Evolutionary conservation across 2,888 invertebrate genomes (phyloP), one percentile per base, ranked within the genome.

Genomic region (Tholera decimalis): DNA sequence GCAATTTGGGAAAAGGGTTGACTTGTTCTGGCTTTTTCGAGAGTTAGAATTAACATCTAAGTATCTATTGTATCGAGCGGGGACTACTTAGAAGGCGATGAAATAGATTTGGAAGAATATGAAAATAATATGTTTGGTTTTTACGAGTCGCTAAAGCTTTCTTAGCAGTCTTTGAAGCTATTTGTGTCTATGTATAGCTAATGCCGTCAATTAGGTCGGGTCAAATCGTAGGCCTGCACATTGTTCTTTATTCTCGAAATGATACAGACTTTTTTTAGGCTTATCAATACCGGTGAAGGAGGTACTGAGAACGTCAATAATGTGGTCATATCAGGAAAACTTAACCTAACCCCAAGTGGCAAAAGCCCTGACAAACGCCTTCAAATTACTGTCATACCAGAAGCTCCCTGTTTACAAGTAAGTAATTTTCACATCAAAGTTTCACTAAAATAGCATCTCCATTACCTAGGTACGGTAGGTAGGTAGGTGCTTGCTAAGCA

Each of bases 381-480:
- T 57, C 96, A 97, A 77, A 97, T 98, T 61, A 96, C 96, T 73
- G 96, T 99, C 55, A 96, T 98, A 49, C 97, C 98, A 15, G 96
- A 97, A 76, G 97, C 98, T 71, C 98, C 99, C 0, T 97, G 97
- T 84, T 94, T 99, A 84, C 97, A 98, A 96, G 98, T 98, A 91
- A 86, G 68, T 65, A 0, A 24, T 30, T 33, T 22, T 50, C 18
- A 18, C 30, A 24, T 6, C 8, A 30, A 35, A 26, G 5, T 30
- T 46, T 47, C 0, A 0, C 26, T n/a, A 30, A 46, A 37, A 30
- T 65, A 33, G 26, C 6, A 13, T 24, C 8, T 4, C 11, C 20
- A 28, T 3, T 7, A 6, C 3, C n/a, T n/a, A n/a, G n/a, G n/a
- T n/a, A n/a, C n/a, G n/a, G n/a, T n/a, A n/a, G n/a, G n/a, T n/a